phyloP scores from a whole-genome alignment of 2,888 invertebrate species.

The Hetaerina titia region DNA sequence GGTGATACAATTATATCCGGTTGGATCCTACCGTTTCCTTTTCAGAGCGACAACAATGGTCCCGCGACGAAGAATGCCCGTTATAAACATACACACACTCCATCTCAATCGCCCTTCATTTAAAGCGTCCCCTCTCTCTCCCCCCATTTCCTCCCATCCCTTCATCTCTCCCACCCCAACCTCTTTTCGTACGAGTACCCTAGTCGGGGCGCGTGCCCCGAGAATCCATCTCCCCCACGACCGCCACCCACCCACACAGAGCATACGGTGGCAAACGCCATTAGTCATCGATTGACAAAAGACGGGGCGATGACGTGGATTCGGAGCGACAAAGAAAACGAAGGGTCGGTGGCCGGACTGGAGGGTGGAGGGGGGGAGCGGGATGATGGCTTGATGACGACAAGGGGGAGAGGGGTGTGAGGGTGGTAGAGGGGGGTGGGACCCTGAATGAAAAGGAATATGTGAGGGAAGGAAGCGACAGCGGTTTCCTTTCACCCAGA shows the following conservation, averaged over 20 bases:
- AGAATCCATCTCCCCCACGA: not conserved
- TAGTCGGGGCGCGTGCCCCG: constrained; percentile 17
- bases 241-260: not conserved
- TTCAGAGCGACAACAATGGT: not conserved
- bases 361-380: not conserved
- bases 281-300: constrained; percentile 61
- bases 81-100: not conserved
- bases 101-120: not conserved
- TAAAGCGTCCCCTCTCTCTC: not conserved
- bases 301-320: constrained; percentile 47
- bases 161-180: not conserved
- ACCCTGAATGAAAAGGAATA: too few species aligned
- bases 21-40: not conserved
- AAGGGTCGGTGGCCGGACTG: not conserved
- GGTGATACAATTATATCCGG: constrained; percentile 25
- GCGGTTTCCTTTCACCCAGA: not conserved
- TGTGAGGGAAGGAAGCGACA: not conserved
- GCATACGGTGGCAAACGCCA: constrained; percentile 28
- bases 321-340: not conserved
- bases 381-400: not conserved
- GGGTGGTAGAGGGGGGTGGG: too few species aligned
- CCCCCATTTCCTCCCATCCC: not conserved
- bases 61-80: constrained; percentile 6
- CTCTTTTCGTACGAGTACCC: not conserved
- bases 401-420: not conserved